Base-by-base conservation (phyloP, 2,888 invertebrate genomes). In the Ormia ochracea region DNA sequence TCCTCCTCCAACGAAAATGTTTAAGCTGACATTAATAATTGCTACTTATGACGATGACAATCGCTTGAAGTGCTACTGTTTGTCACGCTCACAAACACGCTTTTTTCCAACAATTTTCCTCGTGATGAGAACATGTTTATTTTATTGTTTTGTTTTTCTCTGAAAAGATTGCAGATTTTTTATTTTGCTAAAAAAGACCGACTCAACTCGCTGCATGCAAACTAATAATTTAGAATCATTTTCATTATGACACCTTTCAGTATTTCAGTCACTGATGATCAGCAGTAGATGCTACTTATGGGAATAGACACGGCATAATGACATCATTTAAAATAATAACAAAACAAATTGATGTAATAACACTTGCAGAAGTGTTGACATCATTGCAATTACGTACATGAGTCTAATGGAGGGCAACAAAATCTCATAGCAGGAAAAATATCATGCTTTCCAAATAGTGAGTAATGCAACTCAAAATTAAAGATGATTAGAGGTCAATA, bases 221-320 rank as follows among this genome's bases (percentile, higher is more conserved):
- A 76, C 56, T 63, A 36, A 38, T 68, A 76, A 80, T 80, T 80
- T 63, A 56, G 63, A 63, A 73, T 73, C 45, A 56, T 69, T 72
- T 63, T 54, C 43, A 36, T 76, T 72, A 33, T 72, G 61, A 68
- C 75, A 80, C 80, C 75, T 80, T 61, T 50, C 45, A 65, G 19
- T 43, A n/a, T 58, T 65, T 52, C 19, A 36, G 23, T 23, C 23
- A 4, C 21, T 59, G 45, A 56, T 65, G 56, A 73, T 65, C 65
- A 17, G 31, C n/a, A n/a, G n/a, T n/a, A n/a, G n/a, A n/a, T n/a
- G n/a, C 56, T 45, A 68, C 61, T 76, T 43, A 54, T n/a, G 31
- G 45, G n/a, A 17, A 54, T 17, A 48, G 54, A 41, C 31, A 38
- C 19, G 38, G 9, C 38, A 23, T 63, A 69, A 76, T 70, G 69